phyloP scores from a whole-genome alignment of 2,797 vertebrate genomes.

The Megalops cyprinoides region DNA sequence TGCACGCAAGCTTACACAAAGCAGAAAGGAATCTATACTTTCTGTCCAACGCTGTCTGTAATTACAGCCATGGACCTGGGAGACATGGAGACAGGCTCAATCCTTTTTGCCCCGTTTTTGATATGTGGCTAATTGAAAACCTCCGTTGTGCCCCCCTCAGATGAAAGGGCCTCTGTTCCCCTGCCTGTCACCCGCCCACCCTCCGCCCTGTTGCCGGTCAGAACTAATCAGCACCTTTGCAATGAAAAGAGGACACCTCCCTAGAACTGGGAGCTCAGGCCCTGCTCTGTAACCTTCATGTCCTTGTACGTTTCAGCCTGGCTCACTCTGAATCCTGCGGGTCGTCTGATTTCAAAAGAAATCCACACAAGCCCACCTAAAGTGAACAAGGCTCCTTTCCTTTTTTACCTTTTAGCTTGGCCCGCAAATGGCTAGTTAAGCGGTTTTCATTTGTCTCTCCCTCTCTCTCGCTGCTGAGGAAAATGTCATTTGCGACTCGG shows the following conservation, averaged over 20 bases:
- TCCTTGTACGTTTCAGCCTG: background rate
- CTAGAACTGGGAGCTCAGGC: background rate
- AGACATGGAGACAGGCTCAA: background rate
- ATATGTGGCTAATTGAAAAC: constrained; percentile 8
- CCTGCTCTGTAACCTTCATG: background rate
- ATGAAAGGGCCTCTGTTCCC: background rate
- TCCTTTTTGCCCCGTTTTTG: background rate
- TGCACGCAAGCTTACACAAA: background rate
- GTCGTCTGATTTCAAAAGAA: background rate
- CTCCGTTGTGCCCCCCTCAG: background rate
- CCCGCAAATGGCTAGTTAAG: constrained; percentile 53
- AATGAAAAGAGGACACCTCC: background rate
- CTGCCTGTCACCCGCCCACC: background rate
- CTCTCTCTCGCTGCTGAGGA: constrained; percentile 27
- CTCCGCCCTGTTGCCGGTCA: background rate
- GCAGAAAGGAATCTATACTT: background rate
- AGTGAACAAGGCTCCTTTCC: background rate
- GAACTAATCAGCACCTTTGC: background rate
- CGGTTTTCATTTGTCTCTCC: constrained; percentile 39
- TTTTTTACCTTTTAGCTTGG: background rate
- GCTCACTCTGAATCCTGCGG: constrained; percentile 16
- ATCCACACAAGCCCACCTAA: background rate
- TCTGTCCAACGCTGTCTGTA: background rate
- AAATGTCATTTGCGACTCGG: constrained; percentile 48
- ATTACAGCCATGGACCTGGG: background rate